Base-by-base conservation (phyloP, 2,888 invertebrate species). In the Pachydiplax longipennis region DNA sequence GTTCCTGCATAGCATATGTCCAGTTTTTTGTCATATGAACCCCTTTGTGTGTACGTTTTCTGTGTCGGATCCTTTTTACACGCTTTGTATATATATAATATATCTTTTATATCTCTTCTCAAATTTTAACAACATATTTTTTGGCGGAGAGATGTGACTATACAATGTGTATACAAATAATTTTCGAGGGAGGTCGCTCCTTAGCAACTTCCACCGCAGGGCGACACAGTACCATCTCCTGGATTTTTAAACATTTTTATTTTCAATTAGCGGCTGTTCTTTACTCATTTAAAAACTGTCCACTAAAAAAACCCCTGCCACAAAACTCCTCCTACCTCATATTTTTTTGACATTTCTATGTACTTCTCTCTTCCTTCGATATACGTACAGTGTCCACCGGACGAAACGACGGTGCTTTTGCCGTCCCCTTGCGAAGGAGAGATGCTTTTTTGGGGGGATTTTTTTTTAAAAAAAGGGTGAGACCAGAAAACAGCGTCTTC, bases 121-220 rank as follows among this genome's bases (percentile, higher is more conserved):
- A 87, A 87, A 87, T 87, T 61, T 61, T 87, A 87, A 87, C 87
- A 87, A 65, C 87, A 87, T 87, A 61, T 61, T 61, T 53, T 87
- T 87, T 87, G 87, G 61, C 87, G 35, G 61, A 87, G 65, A 87
- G 35, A 87, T 87, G 37, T n/a, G 61, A 40, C 87, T 87, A 87
- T 61, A 61, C 37, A 87, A 61, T 87, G 87, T 87, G 87, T 87
- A 87, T 87, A 87, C 61, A 87, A 87, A 87, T 61, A 61, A 73
- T 18, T 53, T 53, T 53, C 22, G n/a, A 87, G 87, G 35, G 87
- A 61, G 61, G 61, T 87, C 61, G 37, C 58, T 61, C 53, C 2
- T 87, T 37, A 87, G 87, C 87, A 58, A 53, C 58, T 58, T 58
- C 83, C 58, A 35, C 83, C 35, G 87, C 65, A 87, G 87, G 15